Percentiles rank a stretch among this genome's conserved stretches.
These are phyloP conservation scores for Psammodynastes pulverulentus DNA, from an alignment of 2,113 vertebrate genomes.

Conservation along the genomic window DNA sequence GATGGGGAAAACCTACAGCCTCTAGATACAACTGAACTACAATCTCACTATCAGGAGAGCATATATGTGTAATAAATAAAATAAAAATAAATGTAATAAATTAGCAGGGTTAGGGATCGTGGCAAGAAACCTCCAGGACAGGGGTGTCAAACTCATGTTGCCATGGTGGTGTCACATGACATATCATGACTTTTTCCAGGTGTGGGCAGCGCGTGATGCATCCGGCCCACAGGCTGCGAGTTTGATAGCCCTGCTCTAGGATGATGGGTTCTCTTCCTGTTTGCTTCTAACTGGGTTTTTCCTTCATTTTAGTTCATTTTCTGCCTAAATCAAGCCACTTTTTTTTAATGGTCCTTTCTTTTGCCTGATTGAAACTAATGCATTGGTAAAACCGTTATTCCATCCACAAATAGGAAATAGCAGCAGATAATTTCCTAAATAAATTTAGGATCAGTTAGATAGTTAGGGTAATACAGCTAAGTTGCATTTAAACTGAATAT, in stretches of 20 bases:
- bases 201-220: too few species aligned
- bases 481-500: background rate
- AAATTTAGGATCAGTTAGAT: background rate
- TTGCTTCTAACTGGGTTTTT: background rate
- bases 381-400: background rate
- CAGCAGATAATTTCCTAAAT: background rate
- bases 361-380: background rate
- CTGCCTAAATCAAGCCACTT: background rate
- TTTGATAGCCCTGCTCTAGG: background rate
- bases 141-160: too few species aligned
- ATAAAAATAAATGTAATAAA: background rate
- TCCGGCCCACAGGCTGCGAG: too few species aligned
- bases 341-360: background rate
- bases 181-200: too few species aligned
- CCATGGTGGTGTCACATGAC: too few species aligned
- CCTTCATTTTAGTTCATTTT: background rate
- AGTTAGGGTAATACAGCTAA: background rate
- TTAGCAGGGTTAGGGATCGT: background rate
- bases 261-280: background rate
- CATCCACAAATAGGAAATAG: background rate
- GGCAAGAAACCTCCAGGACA: too few species aligned
- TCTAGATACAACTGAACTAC: background rate
- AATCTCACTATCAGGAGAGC: background rate
- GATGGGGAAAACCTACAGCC: background rate
- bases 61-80: background rate